Evolutionary conservation across 1,140 invertebrate species (phyloP), one percentile per base, ranked within the genome.

Genomic region (Habropoda laboriosa): DNA sequence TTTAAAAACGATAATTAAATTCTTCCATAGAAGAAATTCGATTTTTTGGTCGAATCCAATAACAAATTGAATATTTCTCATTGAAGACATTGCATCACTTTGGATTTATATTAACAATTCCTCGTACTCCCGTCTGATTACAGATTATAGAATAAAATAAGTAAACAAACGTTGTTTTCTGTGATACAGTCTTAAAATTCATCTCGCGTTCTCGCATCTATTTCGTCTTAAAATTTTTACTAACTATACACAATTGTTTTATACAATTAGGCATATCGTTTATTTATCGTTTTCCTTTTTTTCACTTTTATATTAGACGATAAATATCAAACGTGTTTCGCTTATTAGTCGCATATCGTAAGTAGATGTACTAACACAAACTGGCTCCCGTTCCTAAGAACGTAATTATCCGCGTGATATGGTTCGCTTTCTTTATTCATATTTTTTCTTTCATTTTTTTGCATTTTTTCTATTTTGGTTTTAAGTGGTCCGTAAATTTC

Each of bases 361-460:
- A 27, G 6, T 42, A 42, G 40, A 42, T 42, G 40, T 55, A 45
- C 49, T 78, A 77, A 77, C 67, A 78, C 75, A 67, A 67, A 49
- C 61, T 71, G 66, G 35, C 27, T 49, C 18, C 51, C 18, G 75
- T 78, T 57, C 24, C 7, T 3, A 13, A 18, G 21, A 78, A 78
- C 67, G 27, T 42, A 71, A 71, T 38, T 68, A 40, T 78, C 67
- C 75, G 67, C 67, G 67, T 78, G 75, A 78, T 78, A 78, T 78
- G 75, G 45, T 78, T 78, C 35, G 35, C 53, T 73, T 57, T 27
- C 5, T 42, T 72, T 67, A n/a, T 32, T 42, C 24, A 13, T 30
- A 5, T 24, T 58, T 58, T 68, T 35, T 58, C 18, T 58, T 5
- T 7, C 35, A 2, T 42, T 49, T 35, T 35, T 68, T n/a, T 24